Evolutionary conservation across 2,113 vertebrate species (phyloP), one percentile per base, ranked within the genome.

Genomic region (Amazona guildingii): DNA sequence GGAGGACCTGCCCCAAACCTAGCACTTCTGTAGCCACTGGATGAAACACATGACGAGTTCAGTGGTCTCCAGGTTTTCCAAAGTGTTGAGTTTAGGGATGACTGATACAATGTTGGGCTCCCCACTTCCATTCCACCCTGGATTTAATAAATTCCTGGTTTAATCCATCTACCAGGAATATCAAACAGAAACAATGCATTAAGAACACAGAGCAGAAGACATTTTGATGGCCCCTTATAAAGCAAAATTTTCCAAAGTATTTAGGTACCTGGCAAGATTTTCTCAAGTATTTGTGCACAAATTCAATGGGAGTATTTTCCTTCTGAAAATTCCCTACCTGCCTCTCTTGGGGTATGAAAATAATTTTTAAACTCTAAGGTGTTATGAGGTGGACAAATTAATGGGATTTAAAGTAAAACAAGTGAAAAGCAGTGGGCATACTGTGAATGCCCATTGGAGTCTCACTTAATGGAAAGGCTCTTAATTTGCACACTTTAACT

Each of bases 31-130:
- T 29, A 80, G 61, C n/a, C 52, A 18, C 44, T 61, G 51, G 44
- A 16, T 39, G 39, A 54, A 83, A 62, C 0, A 0, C 13, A 7
- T 2, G 14, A n/a, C 0, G 7, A 62, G 31, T 29, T 86, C n/a
- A 7, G 46, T 44, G 51, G 15, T n/a, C 49, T 61, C 55, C 63
- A 57, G 33, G 67, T 67, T 76, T 86, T 52, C 62, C 13, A 1
- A 67, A 72, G 33, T 18, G 44, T 44, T 16, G 76, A 35, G 39
- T 62, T 72, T 17, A 51, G 24, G 31, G 55, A 61, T 31, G 44
- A 75, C 17, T 19, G 72, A 39, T 23, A 39, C 54, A 48, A 5
- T 28, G 16, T 31, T 61, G 68, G 63, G 14, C 25, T 75, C 10
- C 28, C 39, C 54, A n/a, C 35, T 87, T 51, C 67, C 18, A 2